Conservation (phyloP, 2,113 vertebrate species). For the Malurus elegans region DNA sequence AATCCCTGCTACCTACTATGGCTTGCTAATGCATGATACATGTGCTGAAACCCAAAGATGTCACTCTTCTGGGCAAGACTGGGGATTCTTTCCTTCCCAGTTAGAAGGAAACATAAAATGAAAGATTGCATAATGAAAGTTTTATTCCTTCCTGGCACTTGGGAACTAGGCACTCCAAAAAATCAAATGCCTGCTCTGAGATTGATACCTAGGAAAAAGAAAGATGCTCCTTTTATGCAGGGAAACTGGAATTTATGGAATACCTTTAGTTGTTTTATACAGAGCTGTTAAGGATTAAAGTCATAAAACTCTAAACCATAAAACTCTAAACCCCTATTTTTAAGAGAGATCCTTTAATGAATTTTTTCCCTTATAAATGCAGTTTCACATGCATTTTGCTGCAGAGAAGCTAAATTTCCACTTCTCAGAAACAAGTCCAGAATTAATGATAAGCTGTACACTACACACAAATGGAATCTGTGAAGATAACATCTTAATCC, state of each 20-base stretch:
- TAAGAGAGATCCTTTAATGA: background rate
- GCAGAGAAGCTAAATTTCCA: background rate
- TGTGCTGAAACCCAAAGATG: background rate
- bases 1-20: fast-evolving
- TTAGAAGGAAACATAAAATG: background rate
- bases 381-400: background rate
- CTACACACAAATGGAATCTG: slow-evolving; percentile 19
- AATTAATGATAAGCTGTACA: slow-evolving; percentile 44
- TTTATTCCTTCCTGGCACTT: background rate
- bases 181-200: background rate
- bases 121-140: background rate
- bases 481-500: slow-evolving; percentile 40
- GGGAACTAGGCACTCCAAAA: background rate
- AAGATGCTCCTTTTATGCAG: background rate
- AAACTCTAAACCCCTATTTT: background rate
- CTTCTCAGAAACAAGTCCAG: slow-evolving; percentile 25
- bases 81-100: background rate
- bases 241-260: background rate
- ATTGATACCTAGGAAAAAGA: background rate
- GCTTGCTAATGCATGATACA: background rate
- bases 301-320: background rate
- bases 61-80: background rate
- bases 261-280: background rate
- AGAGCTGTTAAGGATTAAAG: background rate
- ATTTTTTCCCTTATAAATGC: background rate